Conservation (phyloP, 2,888 invertebrate species). For the Zonitis immaculata region DNA sequence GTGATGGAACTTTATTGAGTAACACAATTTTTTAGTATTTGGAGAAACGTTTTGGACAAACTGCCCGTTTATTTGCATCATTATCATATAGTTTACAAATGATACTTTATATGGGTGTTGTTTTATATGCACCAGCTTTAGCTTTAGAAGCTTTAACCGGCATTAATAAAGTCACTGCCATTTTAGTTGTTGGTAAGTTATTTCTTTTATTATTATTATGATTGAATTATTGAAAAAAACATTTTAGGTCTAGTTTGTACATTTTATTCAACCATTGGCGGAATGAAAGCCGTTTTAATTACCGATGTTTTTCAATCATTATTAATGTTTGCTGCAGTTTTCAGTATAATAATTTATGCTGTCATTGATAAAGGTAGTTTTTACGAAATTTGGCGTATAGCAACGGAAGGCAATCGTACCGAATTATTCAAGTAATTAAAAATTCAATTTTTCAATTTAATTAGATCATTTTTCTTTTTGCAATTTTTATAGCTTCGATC, state of each 20-base stretch:
- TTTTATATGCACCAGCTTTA: slow-evolving; percentile 88
- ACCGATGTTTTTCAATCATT: slow-evolving; percentile 82
- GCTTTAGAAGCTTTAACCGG: slow-evolving; percentile 84
- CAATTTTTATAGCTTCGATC: slow-evolving; percentile 58
- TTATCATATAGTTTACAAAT: slow-evolving; percentile 84
- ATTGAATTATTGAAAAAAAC: too few relatives aligned
- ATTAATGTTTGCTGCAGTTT: slow-evolving; percentile 80
- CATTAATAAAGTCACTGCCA: slow-evolving; percentile 66
- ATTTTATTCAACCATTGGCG: slow-evolving; percentile 82
- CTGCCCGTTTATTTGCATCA: slow-evolving; percentile 72
- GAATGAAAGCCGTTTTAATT: slow-evolving; percentile 86
- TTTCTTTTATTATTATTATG: not conserved
- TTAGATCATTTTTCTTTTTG: not conserved
- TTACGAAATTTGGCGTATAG: slow-evolving; percentile 65
- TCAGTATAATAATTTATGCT: slow-evolving; percentile 72
- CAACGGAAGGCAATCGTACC: slow-evolving; percentile 64
- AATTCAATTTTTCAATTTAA: not conserved
- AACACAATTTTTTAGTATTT: slow-evolving; percentile 82
- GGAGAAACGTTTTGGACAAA: slow-evolving; percentile 77
- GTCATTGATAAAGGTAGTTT: slow-evolving; percentile 66
- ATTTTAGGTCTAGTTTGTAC: slow-evolving; percentile 68
- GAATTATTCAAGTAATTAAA: slow-evolving; percentile 66
- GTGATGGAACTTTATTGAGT: too few relatives aligned
- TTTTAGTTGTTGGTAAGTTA: slow-evolving; percentile 60
- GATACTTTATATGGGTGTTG: slow-evolving; percentile 86